Evolutionary conservation across 2,113 vertebrate genomes (phyloP).

Genomic region (Neofelis nebulosa): DNA sequence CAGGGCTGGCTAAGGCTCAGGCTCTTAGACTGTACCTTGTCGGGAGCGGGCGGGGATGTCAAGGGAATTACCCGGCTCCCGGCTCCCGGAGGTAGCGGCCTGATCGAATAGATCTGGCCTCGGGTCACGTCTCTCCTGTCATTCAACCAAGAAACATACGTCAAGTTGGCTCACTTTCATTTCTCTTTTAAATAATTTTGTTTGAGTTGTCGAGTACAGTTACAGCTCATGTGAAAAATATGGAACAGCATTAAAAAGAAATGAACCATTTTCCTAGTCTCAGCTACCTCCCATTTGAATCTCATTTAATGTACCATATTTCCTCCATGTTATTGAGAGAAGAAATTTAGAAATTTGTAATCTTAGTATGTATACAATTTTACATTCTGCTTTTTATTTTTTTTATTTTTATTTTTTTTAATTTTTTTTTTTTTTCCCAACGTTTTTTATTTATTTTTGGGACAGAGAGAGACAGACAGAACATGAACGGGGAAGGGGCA

Average conservation of each 20-base stretch:
- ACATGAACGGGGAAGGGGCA: no score
- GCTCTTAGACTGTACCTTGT: slow-evolving; percentile 26
- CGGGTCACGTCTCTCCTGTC: neutral
- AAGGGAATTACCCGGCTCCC: neutral
- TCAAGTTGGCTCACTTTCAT: neutral
- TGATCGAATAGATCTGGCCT: neutral
- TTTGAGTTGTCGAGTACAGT: neutral
- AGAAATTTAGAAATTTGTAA: neutral
- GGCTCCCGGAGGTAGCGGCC: rapidly evolving
- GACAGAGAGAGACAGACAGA: no score
- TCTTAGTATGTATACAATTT: neutral
- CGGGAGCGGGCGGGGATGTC: neutral
- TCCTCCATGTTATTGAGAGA: neutral
- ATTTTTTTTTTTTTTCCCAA: no score
- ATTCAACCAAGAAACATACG: no score
- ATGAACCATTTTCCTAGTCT: neutral
- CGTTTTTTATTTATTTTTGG: no score
- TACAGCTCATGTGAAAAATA: neutral
- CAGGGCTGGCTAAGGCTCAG: neutral
- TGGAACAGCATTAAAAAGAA: neutral
- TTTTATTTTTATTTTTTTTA: no score
- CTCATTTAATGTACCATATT: neutral
- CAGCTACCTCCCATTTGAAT: neutral
- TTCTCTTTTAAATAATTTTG: neutral
- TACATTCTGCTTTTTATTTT: neutral